These are phyloP conservation scores for Carettochelys insculpta DNA, from an alignment of 2,113 vertebrate species.

Conservation along the genomic window DNA sequence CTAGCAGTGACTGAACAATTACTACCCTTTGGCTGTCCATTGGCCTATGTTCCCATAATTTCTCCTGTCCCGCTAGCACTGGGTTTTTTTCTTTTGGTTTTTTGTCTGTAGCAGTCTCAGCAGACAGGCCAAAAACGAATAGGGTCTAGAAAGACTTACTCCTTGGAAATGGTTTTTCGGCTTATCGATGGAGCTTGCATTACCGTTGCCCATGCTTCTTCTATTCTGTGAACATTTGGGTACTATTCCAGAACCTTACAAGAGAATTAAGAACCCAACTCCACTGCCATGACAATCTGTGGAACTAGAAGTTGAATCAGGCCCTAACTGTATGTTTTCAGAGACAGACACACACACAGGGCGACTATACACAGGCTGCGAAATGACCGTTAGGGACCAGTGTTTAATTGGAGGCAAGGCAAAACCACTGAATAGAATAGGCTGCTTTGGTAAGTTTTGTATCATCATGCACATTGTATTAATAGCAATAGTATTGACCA, in stretches of 20 bases:
- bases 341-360: not conserved
- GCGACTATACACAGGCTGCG: not conserved
- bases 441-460: constrained; percentile 24
- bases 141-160: not conserved
- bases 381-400: not conserved
- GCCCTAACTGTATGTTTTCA: not conserved
- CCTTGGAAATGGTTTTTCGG: not conserved
- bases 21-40: not conserved
- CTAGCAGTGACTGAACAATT: not conserved
- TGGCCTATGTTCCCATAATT: not conserved
- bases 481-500: constrained; percentile 55
- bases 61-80: not conserved
- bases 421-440: constrained; percentile 1
- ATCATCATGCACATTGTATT: constrained; percentile 63
- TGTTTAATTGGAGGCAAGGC: constrained; percentile 43
- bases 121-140: not conserved
- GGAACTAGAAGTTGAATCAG: not conserved
- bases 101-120: not conserved
- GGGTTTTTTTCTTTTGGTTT: not conserved
- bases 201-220: not conserved
- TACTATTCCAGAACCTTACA: not conserved
- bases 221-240: not conserved
- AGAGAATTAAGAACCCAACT: not conserved
- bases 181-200: not conserved
- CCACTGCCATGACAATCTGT: not conserved